These are phyloP conservation scores for Lynx canadensis DNA, from an alignment of 2,113 vertebrate genomes.

Conservation along the genomic window DNA sequence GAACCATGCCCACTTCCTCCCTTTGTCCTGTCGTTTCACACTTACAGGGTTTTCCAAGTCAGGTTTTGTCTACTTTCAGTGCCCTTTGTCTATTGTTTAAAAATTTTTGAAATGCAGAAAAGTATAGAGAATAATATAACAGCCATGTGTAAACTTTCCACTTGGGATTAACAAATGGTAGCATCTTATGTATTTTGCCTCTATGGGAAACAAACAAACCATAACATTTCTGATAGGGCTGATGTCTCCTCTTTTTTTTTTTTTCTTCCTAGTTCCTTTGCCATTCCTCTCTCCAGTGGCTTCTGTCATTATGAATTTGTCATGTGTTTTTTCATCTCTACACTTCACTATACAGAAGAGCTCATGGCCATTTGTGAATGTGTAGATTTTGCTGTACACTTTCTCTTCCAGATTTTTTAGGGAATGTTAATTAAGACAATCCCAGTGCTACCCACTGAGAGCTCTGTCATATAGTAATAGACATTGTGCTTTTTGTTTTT, in stretches of 20 bases:
- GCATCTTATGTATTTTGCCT: background rate
- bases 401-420: background rate
- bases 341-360: background rate
- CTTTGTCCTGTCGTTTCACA: background rate
- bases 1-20: background rate
- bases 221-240: background rate
- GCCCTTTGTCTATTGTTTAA: background rate
- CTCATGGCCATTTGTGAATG: background rate
- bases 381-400: background rate
- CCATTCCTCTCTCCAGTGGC: background rate
- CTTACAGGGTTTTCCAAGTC: background rate
- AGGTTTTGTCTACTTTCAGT: background rate
- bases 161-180: background rate
- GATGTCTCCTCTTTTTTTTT: background rate
- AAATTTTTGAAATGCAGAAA: background rate
- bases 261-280: background rate
- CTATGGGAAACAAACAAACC: background rate
- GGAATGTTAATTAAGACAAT: background rate
- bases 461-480: background rate
- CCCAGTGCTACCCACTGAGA: background rate
- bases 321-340: background rate
- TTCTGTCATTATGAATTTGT: background rate
- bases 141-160: background rate
- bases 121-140: background rate
- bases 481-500: constrained; percentile 26